Base-by-base conservation (phyloP, 2,888 invertebrate species). In the Chymomyza fuscimana region DNA sequence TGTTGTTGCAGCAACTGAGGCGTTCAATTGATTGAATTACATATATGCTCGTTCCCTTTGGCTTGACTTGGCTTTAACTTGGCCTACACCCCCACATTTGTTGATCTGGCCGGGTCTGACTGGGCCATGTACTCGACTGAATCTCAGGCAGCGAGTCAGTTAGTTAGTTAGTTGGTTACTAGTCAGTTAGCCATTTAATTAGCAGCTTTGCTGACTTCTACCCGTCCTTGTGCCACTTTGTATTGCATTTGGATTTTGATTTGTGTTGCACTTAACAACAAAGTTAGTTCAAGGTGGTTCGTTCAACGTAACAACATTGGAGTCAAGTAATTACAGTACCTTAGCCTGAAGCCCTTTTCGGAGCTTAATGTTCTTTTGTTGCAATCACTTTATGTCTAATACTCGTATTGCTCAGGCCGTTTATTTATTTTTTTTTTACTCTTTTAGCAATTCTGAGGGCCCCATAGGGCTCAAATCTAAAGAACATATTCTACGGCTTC, bases 1-100 rank as follows among this genome's bases (percentile, higher is more conserved):
- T 73, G 73, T 46, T 66, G 72, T 62, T 54, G 56, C 3, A 70
- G 46, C n/a, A 50, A 22, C 32, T 59, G 74, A 63, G 5, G 72
- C 70, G 67, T 75, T 76, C 84, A 86, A 86, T 83, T 83, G 82
- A 83, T 83, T 83, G 82, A 83, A 86, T 83, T 86, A 83, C 86
- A 86, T 83, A 86, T 80, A 78, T 78, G 81, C 67, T 63, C 69
- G 72, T 54, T 63, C 58, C 71, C 67, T 32, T 60, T 9, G 16
- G 65, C 67, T 63, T 73, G 62, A 32, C 32, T 32, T 32, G 32
- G 32, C 32, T 32, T 7, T 32, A 32, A 25, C 29, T 58, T 51
- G 19, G 54, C 58, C 25, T 36, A 73, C 82, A 67, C 80, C 82
- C 80, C 81, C 86, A 81, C 82, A 76, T 69, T 76, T 73, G 67